A percentile compares a stretch with the other conserved stretches of the same genome.
These are phyloP conservation scores for Mimachlamys varia DNA, from an alignment of 2,888 invertebrate genomes.

Conservation along the genomic window DNA sequence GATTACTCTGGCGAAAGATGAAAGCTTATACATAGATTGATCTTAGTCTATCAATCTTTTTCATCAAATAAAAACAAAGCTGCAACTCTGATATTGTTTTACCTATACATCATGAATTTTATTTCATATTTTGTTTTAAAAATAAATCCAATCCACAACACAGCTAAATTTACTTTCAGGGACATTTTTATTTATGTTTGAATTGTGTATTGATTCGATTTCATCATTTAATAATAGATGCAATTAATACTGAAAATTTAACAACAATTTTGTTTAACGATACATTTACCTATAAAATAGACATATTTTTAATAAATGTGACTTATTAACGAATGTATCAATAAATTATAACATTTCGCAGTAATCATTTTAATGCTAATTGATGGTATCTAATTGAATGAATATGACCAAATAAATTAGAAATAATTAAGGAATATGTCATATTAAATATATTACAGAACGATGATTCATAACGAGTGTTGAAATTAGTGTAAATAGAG, in stretches of 20 bases:
- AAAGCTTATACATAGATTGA: background rate
- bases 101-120: too few relatives aligned
- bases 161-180: background rate
- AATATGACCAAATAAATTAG: conserved; percentile 9
- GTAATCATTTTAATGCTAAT: background rate
- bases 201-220: too few relatives aligned
- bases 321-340: background rate
- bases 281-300: background rate
- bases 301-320: too few relatives aligned
- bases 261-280: background rate
- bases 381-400: background rate
- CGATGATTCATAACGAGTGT: conserved; percentile 3
- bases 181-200: background rate
- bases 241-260: too few relatives aligned
- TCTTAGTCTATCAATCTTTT: background rate
- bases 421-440: background rate
- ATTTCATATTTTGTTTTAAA: too few relatives aligned
- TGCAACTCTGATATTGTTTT: background rate
- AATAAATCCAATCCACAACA: background rate
- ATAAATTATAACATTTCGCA: background rate
- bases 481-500: conserved; percentile 12
- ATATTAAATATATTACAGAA: background rate
- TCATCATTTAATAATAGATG: too few relatives aligned
- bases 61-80: background rate
- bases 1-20: background rate